Evolutionary conservation across 2,113 vertebrate genomes (phyloP).

Genomic region (Calypte anna): DNA sequence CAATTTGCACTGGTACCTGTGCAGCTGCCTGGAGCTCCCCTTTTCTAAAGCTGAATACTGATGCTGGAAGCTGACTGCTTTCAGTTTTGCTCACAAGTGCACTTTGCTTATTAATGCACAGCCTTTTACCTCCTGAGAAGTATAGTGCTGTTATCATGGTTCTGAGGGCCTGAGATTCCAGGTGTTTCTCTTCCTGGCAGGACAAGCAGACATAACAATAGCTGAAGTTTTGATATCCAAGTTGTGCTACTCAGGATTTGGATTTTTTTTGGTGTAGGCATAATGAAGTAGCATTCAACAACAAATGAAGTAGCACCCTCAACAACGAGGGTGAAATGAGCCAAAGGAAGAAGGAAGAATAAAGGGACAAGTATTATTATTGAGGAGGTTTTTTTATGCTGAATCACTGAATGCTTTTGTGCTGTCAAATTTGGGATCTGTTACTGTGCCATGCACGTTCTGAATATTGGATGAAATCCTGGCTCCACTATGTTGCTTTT

Average conservation of each 20-base stretch:
- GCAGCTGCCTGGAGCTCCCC: background rate
- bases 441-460: background rate
- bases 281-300: background rate
- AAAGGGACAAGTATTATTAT: background rate
- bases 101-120: slow-evolving; percentile 12
- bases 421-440: background rate
- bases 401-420: background rate
- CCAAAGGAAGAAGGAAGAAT: background rate
- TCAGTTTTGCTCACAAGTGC: background rate
- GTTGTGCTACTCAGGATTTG: background rate
- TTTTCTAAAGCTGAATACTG: background rate
- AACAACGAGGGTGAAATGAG: background rate
- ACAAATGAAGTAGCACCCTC: background rate
- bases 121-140: background rate
- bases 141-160: background rate
- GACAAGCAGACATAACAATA: background rate
- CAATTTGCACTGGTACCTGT: background rate
- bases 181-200: background rate
- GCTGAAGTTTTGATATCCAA: background rate
- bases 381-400: background rate
- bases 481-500: background rate
- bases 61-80: background rate
- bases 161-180: background rate
- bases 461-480: background rate
- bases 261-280: background rate